Percentiles rank a stretch among this genome's conserved stretches.
Evolutionary conservation across 2,888 invertebrate species (phyloP).

Genomic region (Calameuta filiformis): DNA sequence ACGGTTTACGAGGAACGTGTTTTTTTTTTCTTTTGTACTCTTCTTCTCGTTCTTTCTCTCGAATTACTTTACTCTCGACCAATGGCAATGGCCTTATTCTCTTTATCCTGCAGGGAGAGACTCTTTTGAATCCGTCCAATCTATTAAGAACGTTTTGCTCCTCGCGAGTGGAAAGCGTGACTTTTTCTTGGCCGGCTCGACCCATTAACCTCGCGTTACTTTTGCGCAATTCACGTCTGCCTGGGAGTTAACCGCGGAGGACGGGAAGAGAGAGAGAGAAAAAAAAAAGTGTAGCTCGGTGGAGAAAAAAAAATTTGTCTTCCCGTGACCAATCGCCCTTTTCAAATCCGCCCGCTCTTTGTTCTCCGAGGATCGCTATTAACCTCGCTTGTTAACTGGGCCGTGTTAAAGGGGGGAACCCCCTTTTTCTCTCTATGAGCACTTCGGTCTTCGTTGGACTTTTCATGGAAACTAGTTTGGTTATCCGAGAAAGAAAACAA

Average conservation of each 20-base stretch:
- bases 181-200: not conserved
- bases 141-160: not conserved
- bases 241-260: too few relatives aligned
- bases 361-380: not conserved
- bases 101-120: too few relatives aligned
- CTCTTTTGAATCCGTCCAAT: too few relatives aligned
- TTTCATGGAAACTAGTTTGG: not conserved
- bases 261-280: too few relatives aligned
- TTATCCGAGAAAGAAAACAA: not conserved
- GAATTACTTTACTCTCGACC: too few relatives aligned
- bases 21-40: too few relatives aligned
- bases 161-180: conserved; percentile 1
- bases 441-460: not conserved
- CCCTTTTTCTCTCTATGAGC: not conserved
- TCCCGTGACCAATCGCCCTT: too few relatives aligned
- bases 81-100: too few relatives aligned
- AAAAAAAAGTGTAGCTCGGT: too few relatives aligned
- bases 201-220: conserved; percentile 1
- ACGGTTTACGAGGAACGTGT: too few relatives aligned
- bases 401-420: not conserved
- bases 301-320: too few relatives aligned
- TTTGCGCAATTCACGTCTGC: not conserved
- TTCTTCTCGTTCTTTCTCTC: too few relatives aligned
- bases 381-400: not conserved
- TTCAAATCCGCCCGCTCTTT: not conserved